A percentile compares a stretch with the other conserved stretches of the same genome.
phyloP scores from a whole-genome alignment of 1,140 invertebrate genomes.

The Drosophila nannoptera region DNA sequence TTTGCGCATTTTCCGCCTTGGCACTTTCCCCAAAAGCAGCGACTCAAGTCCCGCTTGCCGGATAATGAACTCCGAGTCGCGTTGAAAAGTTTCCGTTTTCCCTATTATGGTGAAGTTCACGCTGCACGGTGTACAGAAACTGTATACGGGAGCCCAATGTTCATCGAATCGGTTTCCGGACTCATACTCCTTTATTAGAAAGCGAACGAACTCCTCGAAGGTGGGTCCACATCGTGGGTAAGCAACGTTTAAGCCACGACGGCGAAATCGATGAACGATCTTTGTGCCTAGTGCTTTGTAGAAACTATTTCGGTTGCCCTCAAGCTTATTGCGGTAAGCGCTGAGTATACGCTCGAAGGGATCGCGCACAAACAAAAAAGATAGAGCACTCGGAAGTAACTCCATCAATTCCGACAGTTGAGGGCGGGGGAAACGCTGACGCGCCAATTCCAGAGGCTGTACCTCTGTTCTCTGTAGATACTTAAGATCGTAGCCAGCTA shows the following conservation, averaged over 20 bases:
- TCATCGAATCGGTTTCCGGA: slow-evolving; percentile 81
- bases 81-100: slow-evolving; percentile 85
- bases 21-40: slow-evolving; percentile 80
- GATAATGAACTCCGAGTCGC: slow-evolving; percentile 85
- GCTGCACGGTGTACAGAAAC: slow-evolving; percentile 87
- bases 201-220: slow-evolving; percentile 86
- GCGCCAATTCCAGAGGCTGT: slow-evolving; percentile 82
- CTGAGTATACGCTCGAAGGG: slow-evolving; percentile 94
- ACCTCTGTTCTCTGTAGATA: slow-evolving; percentile 81
- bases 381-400: slow-evolving; percentile 81
- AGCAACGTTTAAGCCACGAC: slow-evolving; percentile 23
- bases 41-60: slow-evolving; percentile 82
- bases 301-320: slow-evolving; percentile 84
- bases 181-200: slow-evolving; percentile 81
- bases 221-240: slow-evolving; percentile 80
- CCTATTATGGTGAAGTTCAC: slow-evolving; percentile 83
- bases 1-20: slow-evolving; percentile 80
- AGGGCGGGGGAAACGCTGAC: slow-evolving; percentile 83
- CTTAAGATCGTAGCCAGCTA: slow-evolving; percentile 82
- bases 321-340: slow-evolving; percentile 94
- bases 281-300: slow-evolving; percentile 85
- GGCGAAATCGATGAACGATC: slow-evolving; percentile 82
- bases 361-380: slow-evolving; percentile 92
- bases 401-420: slow-evolving; percentile 81
- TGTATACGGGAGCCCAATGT: slow-evolving; percentile 87